phyloP scores from a whole-genome alignment of 2,113 vertebrate genomes.

The Anseranas semipalmata region DNA sequence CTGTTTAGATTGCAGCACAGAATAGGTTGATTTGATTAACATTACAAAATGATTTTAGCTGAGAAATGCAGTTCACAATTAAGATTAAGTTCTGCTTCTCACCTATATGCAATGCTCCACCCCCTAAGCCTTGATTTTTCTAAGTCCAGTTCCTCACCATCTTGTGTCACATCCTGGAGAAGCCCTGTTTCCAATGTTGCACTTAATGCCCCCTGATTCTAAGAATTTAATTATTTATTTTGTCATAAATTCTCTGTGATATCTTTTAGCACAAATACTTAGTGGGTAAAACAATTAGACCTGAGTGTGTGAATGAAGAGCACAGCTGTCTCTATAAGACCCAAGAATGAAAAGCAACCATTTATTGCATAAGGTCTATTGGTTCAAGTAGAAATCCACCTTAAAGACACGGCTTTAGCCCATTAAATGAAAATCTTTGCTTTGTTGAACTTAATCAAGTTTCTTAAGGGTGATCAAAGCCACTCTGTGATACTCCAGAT shows the following conservation, averaged over 20 bases:
- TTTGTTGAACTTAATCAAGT: not conserved
- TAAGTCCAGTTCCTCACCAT: not conserved
- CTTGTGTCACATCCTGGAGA: not conserved
- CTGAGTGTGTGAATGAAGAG: not conserved
- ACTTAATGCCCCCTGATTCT: not conserved
- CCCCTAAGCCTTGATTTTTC: not conserved
- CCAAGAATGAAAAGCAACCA: not conserved
- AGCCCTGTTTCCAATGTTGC: not conserved
- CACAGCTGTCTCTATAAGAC: not conserved
- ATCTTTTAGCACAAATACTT: not conserved
- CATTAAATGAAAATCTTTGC: not conserved
- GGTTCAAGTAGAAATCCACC: not conserved
- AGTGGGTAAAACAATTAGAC: not conserved
- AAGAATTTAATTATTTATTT: not conserved
- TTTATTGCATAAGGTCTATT: not conserved
- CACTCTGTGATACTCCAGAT: not conserved
- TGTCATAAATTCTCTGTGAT: not conserved
- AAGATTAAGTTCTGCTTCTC: not conserved
- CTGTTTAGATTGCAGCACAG: not conserved
- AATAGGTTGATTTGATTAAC: not conserved
- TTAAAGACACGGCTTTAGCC: not conserved
- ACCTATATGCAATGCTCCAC: not conserved
- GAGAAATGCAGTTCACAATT: not conserved
- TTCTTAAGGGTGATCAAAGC: not conserved
- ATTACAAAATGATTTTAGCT: not conserved